A percentile compares a stretch with the other conserved stretches of the same genome.
Conservation (phyloP, 1,140 invertebrate genomes). For the Periplaneta americana region DNA sequence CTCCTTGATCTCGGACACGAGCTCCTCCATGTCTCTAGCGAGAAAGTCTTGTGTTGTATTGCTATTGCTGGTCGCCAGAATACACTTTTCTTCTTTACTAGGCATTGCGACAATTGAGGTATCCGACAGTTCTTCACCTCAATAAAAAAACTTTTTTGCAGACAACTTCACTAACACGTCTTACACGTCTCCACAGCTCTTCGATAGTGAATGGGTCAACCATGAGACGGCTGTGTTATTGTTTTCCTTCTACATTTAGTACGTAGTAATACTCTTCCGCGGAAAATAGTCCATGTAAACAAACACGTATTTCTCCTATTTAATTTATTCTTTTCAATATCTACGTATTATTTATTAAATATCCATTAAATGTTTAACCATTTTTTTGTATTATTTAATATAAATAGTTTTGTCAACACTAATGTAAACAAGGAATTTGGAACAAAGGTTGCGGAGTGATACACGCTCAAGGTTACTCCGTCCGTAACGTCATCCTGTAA, state of each 20-base stretch:
- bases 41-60: constrained; percentile 37
- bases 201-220: constrained; percentile 23
- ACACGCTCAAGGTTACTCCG: constrained; percentile 27
- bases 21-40: constrained; percentile 53
- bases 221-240: constrained; percentile 25
- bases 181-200: background rate
- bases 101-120: constrained; percentile 28
- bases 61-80: constrained; percentile 22
- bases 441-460: constrained; percentile 26
- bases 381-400: background rate
- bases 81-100: constrained; percentile 33
- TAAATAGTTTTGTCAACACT: background rate
- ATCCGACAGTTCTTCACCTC: background rate
- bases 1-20: constrained; percentile 64
- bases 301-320: constrained; percentile 5
- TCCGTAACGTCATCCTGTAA: constrained; percentile 22
- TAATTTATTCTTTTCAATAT: background rate
- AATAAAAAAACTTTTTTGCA: constrained; percentile 1
- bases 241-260: constrained; percentile 22
- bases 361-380: background rate
- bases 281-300: constrained; percentile 25
- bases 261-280: constrained; percentile 11
- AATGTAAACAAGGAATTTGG: constrained; percentile 22
- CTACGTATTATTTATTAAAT: background rate
- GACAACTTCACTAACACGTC: background rate